phyloP scores from a whole-genome alignment of 1,140 invertebrate species.

The Lepidotrigona ventralis region DNA sequence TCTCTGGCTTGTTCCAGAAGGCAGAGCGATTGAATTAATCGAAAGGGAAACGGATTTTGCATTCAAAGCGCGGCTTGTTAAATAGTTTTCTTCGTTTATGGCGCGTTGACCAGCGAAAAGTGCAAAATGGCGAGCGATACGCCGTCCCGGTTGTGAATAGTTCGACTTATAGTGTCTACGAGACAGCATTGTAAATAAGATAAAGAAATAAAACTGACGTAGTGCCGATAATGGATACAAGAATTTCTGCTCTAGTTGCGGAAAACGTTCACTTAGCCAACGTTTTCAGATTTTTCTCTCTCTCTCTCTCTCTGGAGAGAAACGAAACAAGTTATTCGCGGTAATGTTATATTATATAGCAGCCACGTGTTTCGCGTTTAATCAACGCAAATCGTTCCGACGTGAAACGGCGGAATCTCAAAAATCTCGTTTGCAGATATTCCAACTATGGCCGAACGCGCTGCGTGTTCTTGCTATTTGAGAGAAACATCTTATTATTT shows the following conservation, averaged over 20 bases:
- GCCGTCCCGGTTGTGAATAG: neutral
- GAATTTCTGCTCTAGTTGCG: slow-evolving; percentile 3
- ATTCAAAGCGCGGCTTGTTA: neutral
- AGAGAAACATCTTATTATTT: too few relatives aligned
- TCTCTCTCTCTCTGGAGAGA: neutral
- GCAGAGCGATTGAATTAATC: neutral
- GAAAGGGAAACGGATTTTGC: neutral
- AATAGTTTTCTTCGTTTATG: neutral
- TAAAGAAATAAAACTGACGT: neutral
- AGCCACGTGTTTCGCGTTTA: slow-evolving; percentile 10
- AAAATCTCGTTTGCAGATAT: slow-evolving; percentile 9
- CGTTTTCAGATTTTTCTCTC: neutral
- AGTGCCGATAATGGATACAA: neutral
- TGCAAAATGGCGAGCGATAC: neutral
- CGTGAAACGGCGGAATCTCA: neutral
- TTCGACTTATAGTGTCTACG: neutral
- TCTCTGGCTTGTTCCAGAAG: neutral
- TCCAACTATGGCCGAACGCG: neutral
- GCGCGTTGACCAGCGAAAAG: neutral
- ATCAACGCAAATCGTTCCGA: slow-evolving; percentile 25
- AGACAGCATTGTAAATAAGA: neutral
- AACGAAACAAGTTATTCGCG: neutral
- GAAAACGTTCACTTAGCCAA: neutral
- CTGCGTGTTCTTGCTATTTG: too few relatives aligned
- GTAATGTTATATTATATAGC: slow-evolving; percentile 13